A percentile compares a stretch with the other conserved stretches of the same genome.
These are phyloP conservation scores for Tetranychus piercei DNA, from an alignment of 2,888 invertebrate species.

Conservation along the genomic window DNA sequence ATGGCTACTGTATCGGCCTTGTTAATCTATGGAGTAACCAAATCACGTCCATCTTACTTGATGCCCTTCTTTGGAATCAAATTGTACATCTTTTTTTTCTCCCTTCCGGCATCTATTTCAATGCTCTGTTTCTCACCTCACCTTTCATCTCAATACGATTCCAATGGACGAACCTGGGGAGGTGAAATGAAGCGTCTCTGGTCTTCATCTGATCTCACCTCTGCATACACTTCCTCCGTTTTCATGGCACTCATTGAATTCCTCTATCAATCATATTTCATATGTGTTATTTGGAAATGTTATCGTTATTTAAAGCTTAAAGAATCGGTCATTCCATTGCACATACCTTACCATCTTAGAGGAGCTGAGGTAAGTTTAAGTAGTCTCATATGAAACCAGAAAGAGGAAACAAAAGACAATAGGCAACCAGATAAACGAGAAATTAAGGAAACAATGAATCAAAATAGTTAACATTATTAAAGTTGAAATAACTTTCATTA, in stretches of 20 bases:
- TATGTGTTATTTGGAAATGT: constrained; percentile 23
- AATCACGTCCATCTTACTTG: constrained; percentile 20
- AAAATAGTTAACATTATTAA: too few relatives aligned
- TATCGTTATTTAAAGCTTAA: constrained; percentile 22
- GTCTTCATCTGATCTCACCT: constrained; percentile 10
- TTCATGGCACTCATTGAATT: constrained; percentile 17
- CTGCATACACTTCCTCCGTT: constrained; percentile 17
- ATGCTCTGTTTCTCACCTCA: constrained; percentile 11
- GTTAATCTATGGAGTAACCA: constrained; percentile 21
- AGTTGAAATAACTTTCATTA: too few relatives aligned
- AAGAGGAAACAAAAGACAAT: not conserved
- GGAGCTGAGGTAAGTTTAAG: not conserved
- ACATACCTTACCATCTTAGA: not conserved
- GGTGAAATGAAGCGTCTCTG: not conserved
- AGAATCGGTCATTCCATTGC: constrained; percentile 18
- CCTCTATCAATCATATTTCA: constrained; percentile 20
- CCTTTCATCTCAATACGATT: not conserved
- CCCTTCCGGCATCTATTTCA: constrained; percentile 22
- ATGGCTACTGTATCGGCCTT: constrained; percentile 19
- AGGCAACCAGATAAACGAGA: not conserved
- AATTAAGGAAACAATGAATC: too few relatives aligned
- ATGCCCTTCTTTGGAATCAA: constrained; percentile 23
- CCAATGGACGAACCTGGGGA: not conserved
- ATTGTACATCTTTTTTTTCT: constrained; percentile 21
- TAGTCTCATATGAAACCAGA: not conserved